Evolutionary conservation across 2,113 vertebrate genomes (phyloP).

Genomic region (Pollachius pollachius): DNA sequence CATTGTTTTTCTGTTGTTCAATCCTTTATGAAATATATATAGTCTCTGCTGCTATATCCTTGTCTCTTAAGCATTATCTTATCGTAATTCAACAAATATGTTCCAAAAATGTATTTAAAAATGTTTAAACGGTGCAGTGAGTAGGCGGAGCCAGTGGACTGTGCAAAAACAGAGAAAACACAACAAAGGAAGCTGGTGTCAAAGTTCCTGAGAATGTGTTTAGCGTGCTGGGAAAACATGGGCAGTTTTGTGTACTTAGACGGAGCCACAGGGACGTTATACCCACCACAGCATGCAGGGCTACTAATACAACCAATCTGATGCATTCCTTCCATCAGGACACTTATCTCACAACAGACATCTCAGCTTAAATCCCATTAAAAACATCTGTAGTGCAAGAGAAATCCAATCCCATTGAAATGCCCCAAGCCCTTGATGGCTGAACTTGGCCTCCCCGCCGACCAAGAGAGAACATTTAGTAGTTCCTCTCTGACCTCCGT

Average conservation of each 20-base stretch:
- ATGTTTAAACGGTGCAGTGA: neutral
- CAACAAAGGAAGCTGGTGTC: slow-evolving; percentile 13
- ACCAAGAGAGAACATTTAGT: no score
- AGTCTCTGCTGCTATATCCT: no score
- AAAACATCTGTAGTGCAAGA: neutral
- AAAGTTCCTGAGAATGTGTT: slow-evolving; percentile 22
- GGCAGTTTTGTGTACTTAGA: neutral
- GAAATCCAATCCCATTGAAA: no score
- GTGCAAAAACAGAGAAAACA: slow-evolving; percentile 1
- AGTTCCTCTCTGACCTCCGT: no score
- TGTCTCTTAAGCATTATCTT: no score
- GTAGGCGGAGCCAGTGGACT: neutral
- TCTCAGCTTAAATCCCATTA: neutral
- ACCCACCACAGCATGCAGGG: neutral
- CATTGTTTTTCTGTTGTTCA: no score
- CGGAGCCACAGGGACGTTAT: neutral
- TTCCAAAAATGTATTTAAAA: no score
- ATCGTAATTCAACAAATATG: no score
- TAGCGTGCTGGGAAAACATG: slow-evolving; percentile 6
- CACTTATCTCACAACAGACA: neutral
- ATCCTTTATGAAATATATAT: no score
- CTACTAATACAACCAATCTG: neutral
- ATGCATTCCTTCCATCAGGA: neutral
- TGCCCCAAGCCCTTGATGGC: no score
- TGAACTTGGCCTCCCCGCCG: no score